phyloP scores from a whole-genome alignment of 2,113 vertebrate species.

The Apteryx mantelli region DNA sequence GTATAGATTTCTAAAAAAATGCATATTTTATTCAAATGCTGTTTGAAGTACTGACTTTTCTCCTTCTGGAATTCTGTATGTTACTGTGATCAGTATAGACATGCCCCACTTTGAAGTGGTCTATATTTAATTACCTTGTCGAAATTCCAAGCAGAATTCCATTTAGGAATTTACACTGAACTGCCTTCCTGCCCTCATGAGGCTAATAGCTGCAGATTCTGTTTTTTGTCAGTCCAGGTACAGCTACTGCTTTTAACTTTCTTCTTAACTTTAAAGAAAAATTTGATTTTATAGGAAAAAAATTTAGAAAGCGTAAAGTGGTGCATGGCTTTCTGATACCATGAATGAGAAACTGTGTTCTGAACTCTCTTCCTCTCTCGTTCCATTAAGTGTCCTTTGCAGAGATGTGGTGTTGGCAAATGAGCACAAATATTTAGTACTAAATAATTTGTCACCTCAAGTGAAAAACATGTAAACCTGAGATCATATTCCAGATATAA shows the following conservation, averaged over 20 bases:
- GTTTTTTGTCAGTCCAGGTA: slow-evolving; percentile 45
- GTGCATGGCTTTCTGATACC: background rate
- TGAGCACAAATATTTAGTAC: background rate
- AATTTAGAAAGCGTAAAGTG: background rate
- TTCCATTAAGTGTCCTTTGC: background rate
- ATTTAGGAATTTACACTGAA: slow-evolving; percentile 57
- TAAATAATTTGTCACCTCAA: background rate
- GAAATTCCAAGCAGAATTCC: slow-evolving; percentile 58
- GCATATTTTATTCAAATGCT: slow-evolving; percentile 1
- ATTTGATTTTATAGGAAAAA: background rate
- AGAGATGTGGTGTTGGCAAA: background rate
- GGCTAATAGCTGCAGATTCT: slow-evolving; percentile 47
- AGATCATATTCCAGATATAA: background rate
- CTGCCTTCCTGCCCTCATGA: slow-evolving; percentile 56
- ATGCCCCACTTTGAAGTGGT: slow-evolving; percentile 53
- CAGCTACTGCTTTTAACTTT: slow-evolving; percentile 51
- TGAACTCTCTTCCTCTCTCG: background rate
- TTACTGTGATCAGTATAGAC: slow-evolving; percentile 42
- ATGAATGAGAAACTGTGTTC: background rate
- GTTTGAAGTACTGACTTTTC: slow-evolving; percentile 18
- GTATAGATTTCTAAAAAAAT: background rate
- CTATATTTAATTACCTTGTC: slow-evolving; percentile 48
- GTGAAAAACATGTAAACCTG: background rate
- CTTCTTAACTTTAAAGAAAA: slow-evolving; percentile 20
- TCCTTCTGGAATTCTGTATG: background rate